Conservation (phyloP, 1,140 invertebrate species). For the Drosophila micromelanica region DNA sequence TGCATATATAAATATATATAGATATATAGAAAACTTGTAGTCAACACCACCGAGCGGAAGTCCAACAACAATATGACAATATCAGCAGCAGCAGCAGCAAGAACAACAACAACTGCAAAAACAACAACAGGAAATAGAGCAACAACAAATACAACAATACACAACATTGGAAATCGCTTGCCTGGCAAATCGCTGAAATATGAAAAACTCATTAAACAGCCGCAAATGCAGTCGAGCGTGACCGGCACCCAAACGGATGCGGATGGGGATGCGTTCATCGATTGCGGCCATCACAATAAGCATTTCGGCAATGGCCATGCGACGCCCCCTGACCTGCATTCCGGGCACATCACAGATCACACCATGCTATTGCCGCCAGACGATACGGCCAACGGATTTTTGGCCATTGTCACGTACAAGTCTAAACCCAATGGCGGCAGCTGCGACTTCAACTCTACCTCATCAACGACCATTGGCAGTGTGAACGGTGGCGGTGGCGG, state of each 20-base stretch:
- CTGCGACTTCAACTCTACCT: conserved; percentile 51
- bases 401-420: conserved; percentile 73
- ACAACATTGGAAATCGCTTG: conserved; percentile 63
- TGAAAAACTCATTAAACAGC: conserved; percentile 81
- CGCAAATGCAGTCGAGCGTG: conserved; percentile 65
- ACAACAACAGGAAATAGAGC: conserved; percentile 40
- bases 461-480: conserved; percentile 58
- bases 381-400: conserved; percentile 21
- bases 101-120: conserved; percentile 29
- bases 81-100: conserved; percentile 53
- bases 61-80: conserved; percentile 75
- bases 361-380: conserved; percentile 56
- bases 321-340: conserved; percentile 28
- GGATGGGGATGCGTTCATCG: conserved; percentile 35
- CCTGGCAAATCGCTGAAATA: conserved; percentile 68
- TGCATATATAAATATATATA: conserved; percentile 35
- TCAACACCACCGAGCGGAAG: conserved; percentile 50
- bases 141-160: conserved; percentile 12
- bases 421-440: conserved; percentile 59
- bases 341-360: conserved; percentile 48
- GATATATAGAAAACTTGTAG: conserved; percentile 23
- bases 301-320: conserved; percentile 65
- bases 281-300: conserved; percentile 61
- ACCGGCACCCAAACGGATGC: conserved; percentile 68
- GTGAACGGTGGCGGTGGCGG: conserved; percentile 5